These are phyloP conservation scores for Herminia tarsipennalis DNA, from an alignment of 2,888 invertebrate species.

Conservation along the genomic window DNA sequence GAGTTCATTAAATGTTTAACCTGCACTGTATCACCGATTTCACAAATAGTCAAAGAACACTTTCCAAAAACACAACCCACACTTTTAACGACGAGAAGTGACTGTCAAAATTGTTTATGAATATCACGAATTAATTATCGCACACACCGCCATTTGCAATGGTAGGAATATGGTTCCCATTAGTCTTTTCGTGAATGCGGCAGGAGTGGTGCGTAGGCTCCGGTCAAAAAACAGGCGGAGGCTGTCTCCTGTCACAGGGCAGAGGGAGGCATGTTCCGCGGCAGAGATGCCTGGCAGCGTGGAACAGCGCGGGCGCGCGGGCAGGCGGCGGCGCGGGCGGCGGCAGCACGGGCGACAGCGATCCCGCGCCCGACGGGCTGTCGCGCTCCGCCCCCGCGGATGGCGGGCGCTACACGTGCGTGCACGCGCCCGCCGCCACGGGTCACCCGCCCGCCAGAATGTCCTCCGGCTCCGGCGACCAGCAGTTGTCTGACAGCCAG, in stretches of 20 bases:
- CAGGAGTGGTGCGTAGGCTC: conserved; percentile 64
- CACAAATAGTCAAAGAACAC: conserved; percentile 57
- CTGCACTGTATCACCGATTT: conserved; percentile 70
- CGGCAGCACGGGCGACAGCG: conserved; percentile 75
- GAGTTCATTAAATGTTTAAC: conserved; percentile 67
- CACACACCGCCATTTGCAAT: conserved; percentile 72
- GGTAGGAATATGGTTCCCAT: conserved; percentile 70
- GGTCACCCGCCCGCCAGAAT: conserved; percentile 89
- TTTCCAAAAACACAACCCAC: conserved; percentile 56
- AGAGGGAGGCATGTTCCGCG: conserved; percentile 69
- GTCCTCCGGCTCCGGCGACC: conserved; percentile 91
- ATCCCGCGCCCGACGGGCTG: conserved; percentile 68
- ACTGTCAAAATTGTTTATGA: conserved; percentile 31
- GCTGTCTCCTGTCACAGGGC: conserved; percentile 62
- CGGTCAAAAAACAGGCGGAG: conserved; percentile 69
- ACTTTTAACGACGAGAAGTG: conserved; percentile 45
- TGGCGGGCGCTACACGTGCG: conserved; percentile 84
- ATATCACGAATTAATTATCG: conserved; percentile 53
- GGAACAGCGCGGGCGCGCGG: conserved; percentile 66
- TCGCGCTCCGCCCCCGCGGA: conserved; percentile 69
- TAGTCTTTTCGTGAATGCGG: conserved; percentile 73
- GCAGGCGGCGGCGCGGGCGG: conserved; percentile 63
- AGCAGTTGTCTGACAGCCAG: conserved; percentile 92
- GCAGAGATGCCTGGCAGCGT: conserved; percentile 72
- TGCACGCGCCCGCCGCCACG: conserved; percentile 87